Evolutionary conservation across 2,797 vertebrate species (phyloP).

Genomic region (Hapalemur alaotrensis): DNA sequence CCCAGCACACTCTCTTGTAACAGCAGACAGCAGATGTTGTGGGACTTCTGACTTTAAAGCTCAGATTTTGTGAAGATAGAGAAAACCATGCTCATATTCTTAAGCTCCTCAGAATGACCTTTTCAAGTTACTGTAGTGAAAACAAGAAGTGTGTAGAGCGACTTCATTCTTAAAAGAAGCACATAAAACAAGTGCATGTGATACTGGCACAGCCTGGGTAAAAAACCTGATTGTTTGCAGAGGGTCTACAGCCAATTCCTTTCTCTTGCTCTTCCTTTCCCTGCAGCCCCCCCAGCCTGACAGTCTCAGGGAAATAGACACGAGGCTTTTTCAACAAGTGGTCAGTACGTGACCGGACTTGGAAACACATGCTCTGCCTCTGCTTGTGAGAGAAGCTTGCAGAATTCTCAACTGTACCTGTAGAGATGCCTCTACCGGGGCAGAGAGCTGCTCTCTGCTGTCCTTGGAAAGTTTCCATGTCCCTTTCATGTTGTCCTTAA

Average conservation of each 20-base stretch:
- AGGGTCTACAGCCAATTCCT: not conserved
- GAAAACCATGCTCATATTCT: not conserved
- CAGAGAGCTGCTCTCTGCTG: not conserved
- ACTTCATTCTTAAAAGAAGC: not conserved
- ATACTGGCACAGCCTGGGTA: not conserved
- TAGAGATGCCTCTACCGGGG: not conserved
- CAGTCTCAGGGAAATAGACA: conserved; percentile 18
- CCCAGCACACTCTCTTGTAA: not conserved
- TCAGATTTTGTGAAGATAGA: not conserved
- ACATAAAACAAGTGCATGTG: not conserved
- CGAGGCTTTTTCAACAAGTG: conserved; percentile 3
- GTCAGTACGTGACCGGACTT: conserved; percentile 8
- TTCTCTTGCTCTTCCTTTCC: not conserved
- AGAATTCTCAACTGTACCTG: conserved; percentile 35
- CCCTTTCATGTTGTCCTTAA: conserved; percentile 18
- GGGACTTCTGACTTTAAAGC: not conserved
- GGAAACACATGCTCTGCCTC: conserved; percentile 46
- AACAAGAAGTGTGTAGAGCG: not conserved
- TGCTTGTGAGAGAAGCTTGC: conserved; percentile 33
- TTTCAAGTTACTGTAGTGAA: not conserved
- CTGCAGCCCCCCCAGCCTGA: not conserved
- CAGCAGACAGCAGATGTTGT: not conserved
- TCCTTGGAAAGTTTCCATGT: not conserved
- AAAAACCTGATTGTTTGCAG: not conserved
- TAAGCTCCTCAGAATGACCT: not conserved